Conservation (phyloP, 2,797 vertebrate species). For the Crenuchus spilurus region DNA sequence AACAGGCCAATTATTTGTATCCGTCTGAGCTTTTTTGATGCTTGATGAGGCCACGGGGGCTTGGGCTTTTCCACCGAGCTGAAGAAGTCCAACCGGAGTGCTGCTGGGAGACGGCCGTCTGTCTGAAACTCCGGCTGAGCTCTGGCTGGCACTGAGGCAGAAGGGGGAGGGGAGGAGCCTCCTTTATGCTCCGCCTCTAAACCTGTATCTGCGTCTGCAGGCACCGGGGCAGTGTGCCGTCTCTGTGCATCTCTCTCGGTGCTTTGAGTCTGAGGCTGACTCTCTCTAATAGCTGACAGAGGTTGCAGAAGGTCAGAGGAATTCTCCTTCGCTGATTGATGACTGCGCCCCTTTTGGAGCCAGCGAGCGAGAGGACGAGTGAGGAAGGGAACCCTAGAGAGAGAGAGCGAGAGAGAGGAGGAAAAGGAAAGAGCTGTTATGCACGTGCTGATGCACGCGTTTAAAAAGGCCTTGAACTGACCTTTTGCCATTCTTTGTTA, state of each 20-base stretch:
- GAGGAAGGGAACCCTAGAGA: not conserved
- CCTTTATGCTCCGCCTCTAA: not conserved
- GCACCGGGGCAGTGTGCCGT: not conserved
- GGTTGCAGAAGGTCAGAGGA: conserved; percentile 14
- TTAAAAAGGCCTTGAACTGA: conserved; percentile 20
- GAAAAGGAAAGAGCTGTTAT: not conserved
- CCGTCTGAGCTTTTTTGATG: not conserved
- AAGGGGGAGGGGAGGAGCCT: not conserved
- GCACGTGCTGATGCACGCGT: conserved; percentile 8
- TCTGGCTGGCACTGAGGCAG: not conserved
- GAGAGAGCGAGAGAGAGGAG: not conserved
- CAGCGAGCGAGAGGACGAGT: not conserved
- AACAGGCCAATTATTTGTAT: conserved; percentile 39
- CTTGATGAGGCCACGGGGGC: conserved; percentile 15
- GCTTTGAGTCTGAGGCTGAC: not conserved
- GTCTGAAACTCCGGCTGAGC: not conserved
- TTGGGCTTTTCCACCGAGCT: not conserved
- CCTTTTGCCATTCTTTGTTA: conserved; percentile 33
- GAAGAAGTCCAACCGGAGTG: not conserved
- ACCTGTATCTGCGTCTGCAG: too few species aligned
- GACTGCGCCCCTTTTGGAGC: conserved; percentile 11
- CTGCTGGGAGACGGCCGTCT: not conserved
- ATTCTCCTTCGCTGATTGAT: conserved; percentile 36
- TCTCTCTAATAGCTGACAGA: conserved; percentile 1
- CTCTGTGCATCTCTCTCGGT: not conserved